Base-by-base conservation (phyloP, 2,797 vertebrate species). In the Falco cherrug region DNA sequence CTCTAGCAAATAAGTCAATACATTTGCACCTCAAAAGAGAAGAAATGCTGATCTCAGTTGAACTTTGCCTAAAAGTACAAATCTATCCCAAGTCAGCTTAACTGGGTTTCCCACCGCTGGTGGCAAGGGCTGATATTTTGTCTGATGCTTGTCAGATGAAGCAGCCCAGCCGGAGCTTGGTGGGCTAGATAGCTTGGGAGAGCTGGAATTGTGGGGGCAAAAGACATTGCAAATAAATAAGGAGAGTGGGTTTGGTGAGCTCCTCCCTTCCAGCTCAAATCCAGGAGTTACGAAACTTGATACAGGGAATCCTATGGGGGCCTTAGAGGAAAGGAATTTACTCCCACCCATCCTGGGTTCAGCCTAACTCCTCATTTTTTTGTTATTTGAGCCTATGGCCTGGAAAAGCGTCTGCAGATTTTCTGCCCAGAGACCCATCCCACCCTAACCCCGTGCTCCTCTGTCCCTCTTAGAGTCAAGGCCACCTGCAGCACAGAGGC, bases 341-440 rank as follows among this genome's bases (percentile, higher is more conserved):
- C 93, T 97, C 96, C 96, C 97, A 94, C 91, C 96, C 93, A 95
- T 92, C 90, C 90, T 90, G 95, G 91, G 88, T 47, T 95, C 97
- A 95, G 84, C 74, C 56, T 93, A 77, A 82, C 91, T 95, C 93
- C 86, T 97, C 86, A 13, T 90, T 94, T 94, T 91, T 78, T 53
- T 84, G 85, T 95, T 90, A 92, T 94, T 95, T 73, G 90, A 95
- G 91, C 81, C 64, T 50, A 33, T 25, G 29, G 87, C 81, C 50
- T 92, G 69, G 60, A 93, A 89, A 87, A 92, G 68, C 3, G 31
- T 90, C 86, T 91, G 89, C 73, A 88, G 76, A 45, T 84, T 96
- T 86, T 90, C 87, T 97, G 71, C 91, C 76, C 69, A 6, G 93
- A 78, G 86, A 47, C n/a, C 53, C 69, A 57, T 84, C 83, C 83